These are phyloP conservation scores for Spicauda simplicius DNA, from an alignment of 2,888 invertebrate species.

Conservation along the genomic window DNA sequence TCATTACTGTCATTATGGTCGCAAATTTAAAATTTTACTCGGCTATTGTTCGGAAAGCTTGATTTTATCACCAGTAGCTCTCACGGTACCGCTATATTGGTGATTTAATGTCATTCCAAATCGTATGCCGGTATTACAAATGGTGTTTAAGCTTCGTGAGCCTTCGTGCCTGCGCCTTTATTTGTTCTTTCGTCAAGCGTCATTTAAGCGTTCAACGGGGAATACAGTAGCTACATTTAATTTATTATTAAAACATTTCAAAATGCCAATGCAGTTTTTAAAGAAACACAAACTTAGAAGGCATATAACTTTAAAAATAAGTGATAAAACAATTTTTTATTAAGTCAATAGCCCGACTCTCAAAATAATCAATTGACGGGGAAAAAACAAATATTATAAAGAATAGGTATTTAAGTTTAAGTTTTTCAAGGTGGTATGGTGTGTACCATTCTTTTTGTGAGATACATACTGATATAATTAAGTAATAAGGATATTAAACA, in stretches of 20 bases:
- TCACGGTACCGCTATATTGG: slow-evolving; percentile 55
- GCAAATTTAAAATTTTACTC: slow-evolving; percentile 47
- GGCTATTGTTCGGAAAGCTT: slow-evolving; percentile 61
- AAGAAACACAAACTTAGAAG: not conserved
- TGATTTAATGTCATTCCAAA: slow-evolving; percentile 50
- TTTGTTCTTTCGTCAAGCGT: slow-evolving; percentile 65
- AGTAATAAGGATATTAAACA: too few species aligned
- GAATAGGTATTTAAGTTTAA: too few species aligned
- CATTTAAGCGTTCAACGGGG: slow-evolving; percentile 44
- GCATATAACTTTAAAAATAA: too few species aligned
- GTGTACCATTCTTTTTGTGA: too few species aligned
- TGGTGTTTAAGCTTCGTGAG: slow-evolving; percentile 20
- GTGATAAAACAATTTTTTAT: too few species aligned
- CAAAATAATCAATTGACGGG: too few species aligned
- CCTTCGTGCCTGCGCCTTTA: slow-evolving; percentile 54
- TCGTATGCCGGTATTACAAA: slow-evolving; percentile 43
- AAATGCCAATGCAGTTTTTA: not conserved
- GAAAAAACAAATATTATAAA: too few species aligned
- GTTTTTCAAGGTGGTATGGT: too few species aligned
- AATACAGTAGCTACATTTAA: slow-evolving; percentile 41
- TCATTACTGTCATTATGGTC: slow-evolving; percentile 14
- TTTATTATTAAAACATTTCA: not conserved
- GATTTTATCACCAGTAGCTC: slow-evolving; percentile 65
- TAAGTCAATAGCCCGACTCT: too few species aligned
- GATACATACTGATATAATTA: too few species aligned